Conservation (phyloP, 2,888 invertebrate genomes). For the Stegana nigrithorax region DNA sequence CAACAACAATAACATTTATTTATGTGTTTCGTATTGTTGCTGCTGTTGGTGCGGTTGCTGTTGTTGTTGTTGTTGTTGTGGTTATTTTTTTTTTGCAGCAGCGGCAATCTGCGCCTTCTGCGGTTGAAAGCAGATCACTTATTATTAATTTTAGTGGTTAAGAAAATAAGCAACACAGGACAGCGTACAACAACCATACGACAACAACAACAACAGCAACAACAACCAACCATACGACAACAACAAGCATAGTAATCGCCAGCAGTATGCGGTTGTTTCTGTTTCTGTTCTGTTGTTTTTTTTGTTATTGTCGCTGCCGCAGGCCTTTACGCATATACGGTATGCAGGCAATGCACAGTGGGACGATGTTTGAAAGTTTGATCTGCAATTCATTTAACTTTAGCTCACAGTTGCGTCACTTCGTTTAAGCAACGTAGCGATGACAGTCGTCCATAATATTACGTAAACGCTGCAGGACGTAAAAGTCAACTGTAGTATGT, state of each 20-base stretch:
- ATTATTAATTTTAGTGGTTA: conserved; percentile 67
- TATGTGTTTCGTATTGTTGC: no score
- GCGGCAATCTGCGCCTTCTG: conserved; percentile 10
- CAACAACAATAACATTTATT: conserved; percentile 60
- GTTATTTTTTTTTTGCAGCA: background rate
- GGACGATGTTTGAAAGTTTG: conserved; percentile 58
- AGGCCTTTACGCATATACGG: conserved; percentile 52
- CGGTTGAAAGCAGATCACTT: conserved; percentile 64
- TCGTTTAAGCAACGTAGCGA: no score
- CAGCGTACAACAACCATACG: background rate
- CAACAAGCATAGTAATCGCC: background rate
- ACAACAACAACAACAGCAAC: conserved; percentile 22
- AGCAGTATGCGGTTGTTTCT: background rate
- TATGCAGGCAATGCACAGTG: no score
- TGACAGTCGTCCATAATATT: no score
- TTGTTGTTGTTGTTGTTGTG: conserved; percentile 28
- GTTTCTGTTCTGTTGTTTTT: background rate
- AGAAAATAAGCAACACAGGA: conserved; percentile 48
- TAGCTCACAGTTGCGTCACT: no score
- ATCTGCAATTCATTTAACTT: conserved; percentile 8
- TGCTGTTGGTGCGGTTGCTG: conserved; percentile 34
- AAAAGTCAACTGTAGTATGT: no score
- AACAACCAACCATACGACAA: background rate
- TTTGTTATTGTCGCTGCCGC: conserved; percentile 43
- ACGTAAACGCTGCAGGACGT: no score